Conservation (phyloP, 2,113 vertebrate species). For the Oplegnathus fasciatus region DNA sequence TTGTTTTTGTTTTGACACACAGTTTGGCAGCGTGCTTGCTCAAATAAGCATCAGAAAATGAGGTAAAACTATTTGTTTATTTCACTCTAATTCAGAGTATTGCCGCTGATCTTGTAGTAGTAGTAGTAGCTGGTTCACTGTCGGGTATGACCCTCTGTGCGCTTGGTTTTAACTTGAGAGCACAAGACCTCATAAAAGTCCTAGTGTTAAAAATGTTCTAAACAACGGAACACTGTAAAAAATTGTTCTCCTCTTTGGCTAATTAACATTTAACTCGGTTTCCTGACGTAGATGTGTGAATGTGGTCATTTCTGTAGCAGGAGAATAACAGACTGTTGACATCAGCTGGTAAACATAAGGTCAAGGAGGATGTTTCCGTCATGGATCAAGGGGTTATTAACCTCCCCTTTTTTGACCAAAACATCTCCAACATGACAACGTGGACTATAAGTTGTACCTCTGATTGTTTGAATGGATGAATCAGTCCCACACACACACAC, state of each 20-base stretch:
- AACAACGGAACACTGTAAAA: neutral
- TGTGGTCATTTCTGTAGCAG: neutral
- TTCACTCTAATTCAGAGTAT: neutral
- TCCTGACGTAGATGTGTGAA: neutral
- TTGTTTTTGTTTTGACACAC: constrained; percentile 11
- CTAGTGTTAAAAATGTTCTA: neutral
- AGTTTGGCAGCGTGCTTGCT: neutral
- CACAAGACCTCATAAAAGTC: neutral
- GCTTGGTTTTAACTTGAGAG: neutral
- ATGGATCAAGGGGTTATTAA: constrained; percentile 30
- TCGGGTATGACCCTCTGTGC: neutral
- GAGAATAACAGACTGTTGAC: constrained; percentile 16
- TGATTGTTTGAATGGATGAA: neutral
- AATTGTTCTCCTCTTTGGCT: neutral
- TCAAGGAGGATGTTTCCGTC: neutral
- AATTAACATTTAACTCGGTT: neutral
- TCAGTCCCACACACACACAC: neutral
- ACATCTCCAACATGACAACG: neutral
- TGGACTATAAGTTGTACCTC: neutral
- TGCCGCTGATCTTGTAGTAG: neutral
- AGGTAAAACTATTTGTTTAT: constrained; percentile 13
- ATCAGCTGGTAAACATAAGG: constrained; percentile 18
- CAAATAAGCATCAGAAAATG: neutral
- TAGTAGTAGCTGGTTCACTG: neutral
- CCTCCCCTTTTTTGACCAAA: constrained; percentile 34